These are phyloP conservation scores for Aspidiotus destructor DNA, from an alignment of 2,888 invertebrate species.

Conservation along the genomic window DNA sequence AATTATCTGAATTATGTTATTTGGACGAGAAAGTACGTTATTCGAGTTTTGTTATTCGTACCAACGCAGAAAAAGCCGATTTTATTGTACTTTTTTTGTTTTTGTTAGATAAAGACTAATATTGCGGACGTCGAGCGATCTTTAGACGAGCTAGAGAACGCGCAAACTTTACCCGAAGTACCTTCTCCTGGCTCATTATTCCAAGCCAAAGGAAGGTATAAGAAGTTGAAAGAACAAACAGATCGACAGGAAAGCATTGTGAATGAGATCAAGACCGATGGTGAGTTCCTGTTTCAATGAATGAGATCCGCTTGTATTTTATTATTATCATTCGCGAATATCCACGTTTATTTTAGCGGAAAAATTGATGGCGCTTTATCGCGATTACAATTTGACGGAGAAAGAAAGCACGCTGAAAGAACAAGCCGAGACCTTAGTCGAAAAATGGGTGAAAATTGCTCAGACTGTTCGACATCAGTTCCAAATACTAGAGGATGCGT, in stretches of 20 bases:
- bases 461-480: slow-evolving; percentile 55
- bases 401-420: background rate
- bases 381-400: background rate
- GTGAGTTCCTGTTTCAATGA: background rate
- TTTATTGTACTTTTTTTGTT: background rate
- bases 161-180: slow-evolving; percentile 14
- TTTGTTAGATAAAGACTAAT: slow-evolving; percentile 14
- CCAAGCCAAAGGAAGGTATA: slow-evolving; percentile 25
- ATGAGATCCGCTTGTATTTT: background rate
- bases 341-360: background rate
- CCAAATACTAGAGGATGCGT: slow-evolving; percentile 59
- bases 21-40: slow-evolving; percentile 20
- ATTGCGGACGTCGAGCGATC: slow-evolving; percentile 13
- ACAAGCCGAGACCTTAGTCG: background rate
- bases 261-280: slow-evolving; percentile 12
- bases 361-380: background rate
- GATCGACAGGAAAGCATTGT: slow-evolving; percentile 1
- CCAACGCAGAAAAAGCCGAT: background rate
- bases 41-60: background rate
- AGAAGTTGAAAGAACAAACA: slow-evolving; percentile 13
- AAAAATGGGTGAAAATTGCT: slow-evolving; percentile 2
- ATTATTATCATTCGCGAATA: background rate
- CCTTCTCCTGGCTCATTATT: slow-evolving; percentile 20
- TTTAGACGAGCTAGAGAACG: slow-evolving; percentile 14
- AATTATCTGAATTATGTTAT: background rate